These are phyloP conservation scores for Prunella fulvescens DNA, from an alignment of 2,113 vertebrate species.

Conservation along the genomic window DNA sequence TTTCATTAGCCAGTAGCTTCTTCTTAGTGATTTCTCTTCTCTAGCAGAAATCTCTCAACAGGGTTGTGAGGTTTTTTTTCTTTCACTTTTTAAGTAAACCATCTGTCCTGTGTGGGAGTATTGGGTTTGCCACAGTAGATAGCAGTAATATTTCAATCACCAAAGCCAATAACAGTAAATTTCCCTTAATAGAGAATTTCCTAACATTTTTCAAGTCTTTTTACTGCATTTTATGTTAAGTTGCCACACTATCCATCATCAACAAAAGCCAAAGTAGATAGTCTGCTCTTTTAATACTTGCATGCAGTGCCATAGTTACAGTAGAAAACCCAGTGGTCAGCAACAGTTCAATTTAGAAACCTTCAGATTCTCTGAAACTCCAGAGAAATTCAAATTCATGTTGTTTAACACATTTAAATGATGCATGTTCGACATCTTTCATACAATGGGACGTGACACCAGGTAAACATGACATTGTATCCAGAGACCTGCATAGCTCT, in stretches of 20 bases:
- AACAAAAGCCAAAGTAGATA: neutral
- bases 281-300: neutral
- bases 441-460: neutral
- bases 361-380: neutral
- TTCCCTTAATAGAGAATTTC: neutral
- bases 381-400: neutral
- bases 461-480: neutral
- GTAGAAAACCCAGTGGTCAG: neutral
- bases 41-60: neutral
- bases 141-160: neutral
- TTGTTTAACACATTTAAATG: neutral
- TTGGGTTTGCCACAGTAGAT: neutral
- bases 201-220: neutral
- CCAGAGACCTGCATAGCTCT: neutral
- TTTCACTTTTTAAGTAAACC: conserved; percentile 17
- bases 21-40: neutral
- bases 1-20: neutral
- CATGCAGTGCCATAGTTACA: neutral
- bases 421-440: neutral
- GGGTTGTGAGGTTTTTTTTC: neutral
- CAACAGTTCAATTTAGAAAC: neutral
- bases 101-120: neutral
- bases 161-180: neutral
- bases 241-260: neutral
- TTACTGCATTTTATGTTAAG: neutral